These are phyloP conservation scores for Acleris laterana DNA, from an alignment of 2,888 invertebrate genomes.

Conservation along the genomic window DNA sequence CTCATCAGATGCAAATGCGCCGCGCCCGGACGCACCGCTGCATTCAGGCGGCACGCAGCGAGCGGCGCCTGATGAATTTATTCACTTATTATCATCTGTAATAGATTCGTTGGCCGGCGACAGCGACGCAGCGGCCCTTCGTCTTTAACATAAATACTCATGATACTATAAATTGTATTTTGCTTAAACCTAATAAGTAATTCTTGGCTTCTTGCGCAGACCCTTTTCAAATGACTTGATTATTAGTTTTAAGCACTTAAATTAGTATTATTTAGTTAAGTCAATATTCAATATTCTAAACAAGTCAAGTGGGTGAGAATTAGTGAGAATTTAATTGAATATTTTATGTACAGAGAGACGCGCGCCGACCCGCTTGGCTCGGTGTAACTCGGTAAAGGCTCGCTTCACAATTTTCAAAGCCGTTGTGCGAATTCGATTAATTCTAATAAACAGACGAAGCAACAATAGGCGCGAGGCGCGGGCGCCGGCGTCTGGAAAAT, in stretches of 20 bases:
- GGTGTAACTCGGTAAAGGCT: background rate
- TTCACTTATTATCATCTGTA: constrained; percentile 8
- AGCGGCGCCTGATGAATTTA: background rate
- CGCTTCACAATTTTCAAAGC: constrained; percentile 3
- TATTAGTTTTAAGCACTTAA: no score
- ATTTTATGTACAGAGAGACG: background rate
- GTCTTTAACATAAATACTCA: no score
- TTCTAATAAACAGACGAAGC: background rate
- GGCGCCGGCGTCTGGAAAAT: no score
- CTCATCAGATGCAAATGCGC: constrained; percentile 13
- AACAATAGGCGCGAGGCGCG: constrained; percentile 1
- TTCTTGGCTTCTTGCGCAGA: no score
- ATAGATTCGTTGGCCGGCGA: background rate
- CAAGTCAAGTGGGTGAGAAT: constrained; percentile 1
- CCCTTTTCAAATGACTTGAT: no score
- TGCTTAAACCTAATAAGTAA: no score
- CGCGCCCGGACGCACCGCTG: background rate
- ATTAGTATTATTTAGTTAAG: background rate
- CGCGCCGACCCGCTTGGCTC: background rate
- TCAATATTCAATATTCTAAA: background rate
- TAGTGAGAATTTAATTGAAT: constrained; percentile 1
- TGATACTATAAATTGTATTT: no score
- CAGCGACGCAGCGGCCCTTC: no score
- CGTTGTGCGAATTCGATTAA: constrained; percentile 2
- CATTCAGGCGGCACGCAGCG: background rate